Evolutionary conservation across 2,888 invertebrate species (phyloP), one percentile per base, ranked within the genome.

Genomic region (Drosophila limbata): DNA sequence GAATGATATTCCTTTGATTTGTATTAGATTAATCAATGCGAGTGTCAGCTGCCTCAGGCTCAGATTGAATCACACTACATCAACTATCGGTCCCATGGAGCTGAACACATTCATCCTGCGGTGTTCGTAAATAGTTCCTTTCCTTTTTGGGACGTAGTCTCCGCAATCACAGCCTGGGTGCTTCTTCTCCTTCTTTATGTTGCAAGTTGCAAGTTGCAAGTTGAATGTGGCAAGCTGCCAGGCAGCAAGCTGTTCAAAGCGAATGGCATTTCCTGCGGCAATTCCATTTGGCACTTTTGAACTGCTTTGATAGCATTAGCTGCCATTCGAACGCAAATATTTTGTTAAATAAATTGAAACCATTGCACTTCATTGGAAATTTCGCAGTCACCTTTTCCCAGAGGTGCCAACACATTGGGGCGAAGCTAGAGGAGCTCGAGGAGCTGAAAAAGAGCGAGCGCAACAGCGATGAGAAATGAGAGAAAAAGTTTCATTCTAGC

Each of bases 291-390:
- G 2, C 35, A 40, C 40, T 31, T 63, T 67, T 63, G 45, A 4
- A 25, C 31, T 37, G 50, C 21, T 57, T 47, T 62, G 59, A 51
- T 28, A 21, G 42, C 52, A 37, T 42, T 57, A 33, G 35, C 31
- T 25, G 42, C 6, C 39, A 55, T n/a, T 28, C 15, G 6, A 37
- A 44, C 35, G 50, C 33, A 69, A 72, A 72, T 77, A 68, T 82
- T 73, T 68, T 74, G 61, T 51, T 68, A 62, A 74, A 69, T 77
- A 73, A 71, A 73, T 79, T 65, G 69, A 71, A 71, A 68, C 62
- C 51, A 53, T 37, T 45, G 25, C 61, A 35, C 21, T 50, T 42
- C 28, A 35, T 9, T 35, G 33, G 9, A 13, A 48, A 15, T 10
- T 15, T 15, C 39, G 13, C 17, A 37, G 35, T 37, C 9, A 59